These are phyloP conservation scores for Psilanteris sp. DNA, from an alignment of 1,140 invertebrate species.

Conservation along the genomic window DNA sequence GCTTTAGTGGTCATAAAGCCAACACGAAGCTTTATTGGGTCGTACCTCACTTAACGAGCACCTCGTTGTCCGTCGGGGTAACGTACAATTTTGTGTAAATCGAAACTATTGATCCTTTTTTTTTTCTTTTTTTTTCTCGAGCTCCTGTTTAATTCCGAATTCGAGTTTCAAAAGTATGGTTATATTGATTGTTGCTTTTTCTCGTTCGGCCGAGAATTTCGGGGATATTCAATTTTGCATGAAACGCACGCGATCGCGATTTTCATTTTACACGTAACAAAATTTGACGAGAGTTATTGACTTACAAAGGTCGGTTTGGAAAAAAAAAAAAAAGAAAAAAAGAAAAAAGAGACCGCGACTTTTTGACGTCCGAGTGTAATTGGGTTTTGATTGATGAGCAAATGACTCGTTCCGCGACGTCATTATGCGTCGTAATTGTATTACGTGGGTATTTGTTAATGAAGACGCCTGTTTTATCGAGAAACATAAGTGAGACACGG, in stretches of 20 bases:
- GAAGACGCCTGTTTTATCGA: conserved; percentile 48
- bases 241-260: conserved; percentile 5
- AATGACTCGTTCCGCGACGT: conserved; percentile 31
- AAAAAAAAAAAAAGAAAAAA: too few species aligned
- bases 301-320: background rate
- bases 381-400: conserved; percentile 20
- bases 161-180: conserved; percentile 13
- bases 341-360: too few species aligned
- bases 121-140: conserved; percentile 1
- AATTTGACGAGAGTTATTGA: conserved; percentile 10
- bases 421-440: conserved; percentile 53
- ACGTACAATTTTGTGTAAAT: conserved; percentile 43
- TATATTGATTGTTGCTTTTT: conserved; percentile 7
- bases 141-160: conserved; percentile 10
- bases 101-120: conserved; percentile 39
- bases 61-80: conserved; percentile 45
- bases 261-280: conserved; percentile 6
- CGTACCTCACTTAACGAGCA: conserved; percentile 65
- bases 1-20: conserved; percentile 64
- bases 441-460: conserved; percentile 47
- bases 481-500: conserved; percentile 23
- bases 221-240: conserved; percentile 3
- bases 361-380: conserved; percentile 1
- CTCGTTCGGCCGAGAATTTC: background rate
- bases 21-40: conserved; percentile 66